Percentiles rank a stretch among this genome's conserved stretches.
Conservation (phyloP, 2,888 invertebrate species). For the Automeris io region DNA sequence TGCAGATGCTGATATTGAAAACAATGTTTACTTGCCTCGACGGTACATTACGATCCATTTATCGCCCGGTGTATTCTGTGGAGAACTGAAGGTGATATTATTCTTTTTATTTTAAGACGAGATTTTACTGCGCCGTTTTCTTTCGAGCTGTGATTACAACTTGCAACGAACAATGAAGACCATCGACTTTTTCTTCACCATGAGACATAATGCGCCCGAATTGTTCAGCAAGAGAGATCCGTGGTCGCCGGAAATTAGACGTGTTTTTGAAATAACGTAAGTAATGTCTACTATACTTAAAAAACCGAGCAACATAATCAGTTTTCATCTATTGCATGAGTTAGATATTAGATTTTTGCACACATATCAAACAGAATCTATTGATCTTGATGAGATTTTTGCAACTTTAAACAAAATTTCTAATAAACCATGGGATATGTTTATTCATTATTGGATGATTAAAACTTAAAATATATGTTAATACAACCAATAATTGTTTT, state of each 20-base stretch:
- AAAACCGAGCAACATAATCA: too few relatives aligned
- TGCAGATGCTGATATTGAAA: too few relatives aligned
- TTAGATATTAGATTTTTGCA: neutral
- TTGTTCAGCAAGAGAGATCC: constrained; percentile 79
- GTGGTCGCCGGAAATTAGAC: constrained; percentile 63
- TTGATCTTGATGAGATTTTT: neutral
- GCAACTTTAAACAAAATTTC: neutral
- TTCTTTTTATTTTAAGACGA: constrained; percentile 71
- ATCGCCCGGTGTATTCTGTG: too few relatives aligned
- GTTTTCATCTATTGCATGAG: too few relatives aligned
- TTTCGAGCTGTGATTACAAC: constrained; percentile 72
- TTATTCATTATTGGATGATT: too few relatives aligned
- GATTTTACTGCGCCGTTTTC: constrained; percentile 72
- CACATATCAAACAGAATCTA: neutral
- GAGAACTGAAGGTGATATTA: too few relatives aligned
- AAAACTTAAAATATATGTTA: too few relatives aligned
- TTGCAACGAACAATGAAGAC: constrained; percentile 76
- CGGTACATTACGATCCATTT: too few relatives aligned
- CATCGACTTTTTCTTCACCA: constrained; percentile 76
- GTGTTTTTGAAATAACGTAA: constrained; percentile 76
- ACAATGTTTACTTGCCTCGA: too few relatives aligned
- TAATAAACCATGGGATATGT: too few relatives aligned
- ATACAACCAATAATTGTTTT: too few relatives aligned
- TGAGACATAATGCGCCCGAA: constrained; percentile 77
- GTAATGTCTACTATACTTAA: constrained; percentile 29